Evolutionary conservation across 1,140 invertebrate genomes (phyloP).

Genomic region (Drosophila simulans): DNA sequence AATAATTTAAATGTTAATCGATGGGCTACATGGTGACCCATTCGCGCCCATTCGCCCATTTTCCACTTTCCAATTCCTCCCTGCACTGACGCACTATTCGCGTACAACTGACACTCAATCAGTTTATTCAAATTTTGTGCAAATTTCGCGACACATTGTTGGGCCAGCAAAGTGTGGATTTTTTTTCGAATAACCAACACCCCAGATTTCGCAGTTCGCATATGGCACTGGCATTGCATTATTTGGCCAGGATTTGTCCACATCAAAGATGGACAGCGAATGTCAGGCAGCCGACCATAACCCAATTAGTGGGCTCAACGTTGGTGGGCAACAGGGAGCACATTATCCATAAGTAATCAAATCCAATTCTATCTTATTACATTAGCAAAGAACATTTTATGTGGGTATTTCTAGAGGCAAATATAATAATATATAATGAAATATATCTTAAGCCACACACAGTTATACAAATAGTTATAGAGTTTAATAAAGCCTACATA

Average conservation of each 20-base stretch:
- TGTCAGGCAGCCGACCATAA: conserved; percentile 34
- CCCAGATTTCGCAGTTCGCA: background rate
- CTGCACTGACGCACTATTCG: conserved; percentile 42
- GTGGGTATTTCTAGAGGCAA: background rate
- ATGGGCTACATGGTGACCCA: conserved; percentile 28
- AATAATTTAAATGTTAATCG: conserved; percentile 77
- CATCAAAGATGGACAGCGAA: conserved; percentile 53
- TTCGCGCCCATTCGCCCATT: conserved; percentile 38
- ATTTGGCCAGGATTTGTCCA: conserved; percentile 45
- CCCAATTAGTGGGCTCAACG: conserved; percentile 42
- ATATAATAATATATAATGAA: background rate
- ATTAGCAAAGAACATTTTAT: background rate
- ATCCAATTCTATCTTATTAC: background rate
- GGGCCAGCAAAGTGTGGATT: conserved; percentile 13
- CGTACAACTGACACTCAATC: conserved; percentile 59
- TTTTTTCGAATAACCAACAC: background rate
- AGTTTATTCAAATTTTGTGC: conserved; percentile 82
- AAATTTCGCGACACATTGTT: conserved; percentile 70
- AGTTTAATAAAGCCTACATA: no score
- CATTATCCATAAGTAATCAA: background rate
- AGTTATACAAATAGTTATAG: no score
- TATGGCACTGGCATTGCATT: conserved; percentile 23
- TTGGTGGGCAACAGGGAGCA: background rate
- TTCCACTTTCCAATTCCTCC: background rate
- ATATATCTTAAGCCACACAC: no score